A percentile compares a stretch with the other conserved stretches of the same genome.
phyloP scores from a whole-genome alignment of 2,888 invertebrate species.

The Nephrotoma guestfalica region DNA sequence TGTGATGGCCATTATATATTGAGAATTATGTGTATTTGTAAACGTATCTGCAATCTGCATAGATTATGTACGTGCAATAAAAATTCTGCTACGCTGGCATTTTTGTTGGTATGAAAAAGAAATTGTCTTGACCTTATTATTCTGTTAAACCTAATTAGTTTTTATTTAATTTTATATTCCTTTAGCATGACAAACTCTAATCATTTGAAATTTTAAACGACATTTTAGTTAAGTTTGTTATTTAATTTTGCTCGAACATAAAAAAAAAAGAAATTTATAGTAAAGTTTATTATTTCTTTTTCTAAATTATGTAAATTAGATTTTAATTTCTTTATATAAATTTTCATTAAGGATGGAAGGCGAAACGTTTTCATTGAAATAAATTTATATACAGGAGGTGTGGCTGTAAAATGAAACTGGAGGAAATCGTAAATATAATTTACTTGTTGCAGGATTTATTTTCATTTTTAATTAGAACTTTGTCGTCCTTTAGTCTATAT shows the following conservation, averaged over 20 bases:
- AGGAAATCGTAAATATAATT: not conserved
- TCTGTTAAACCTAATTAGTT: not conserved
- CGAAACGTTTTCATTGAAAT: not conserved
- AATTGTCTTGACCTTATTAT: not conserved
- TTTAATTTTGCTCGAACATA: not conserved
- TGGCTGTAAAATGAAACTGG: not conserved
- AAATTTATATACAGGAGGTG: not conserved
- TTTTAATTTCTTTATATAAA: not conserved
- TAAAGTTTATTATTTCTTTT: not conserved
- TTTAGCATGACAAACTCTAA: not conserved
- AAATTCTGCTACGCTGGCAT: too few relatives aligned
- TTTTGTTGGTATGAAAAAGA: not conserved
- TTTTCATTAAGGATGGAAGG: not conserved
- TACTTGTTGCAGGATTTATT: not conserved
- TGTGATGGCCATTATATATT: too few relatives aligned
- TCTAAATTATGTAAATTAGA: not conserved
- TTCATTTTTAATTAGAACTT: not conserved
- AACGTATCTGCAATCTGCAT: too few relatives aligned
- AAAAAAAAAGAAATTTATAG: not conserved
- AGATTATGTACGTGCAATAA: too few relatives aligned
- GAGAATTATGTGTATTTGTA: too few relatives aligned
- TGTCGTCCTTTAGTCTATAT: not conserved
- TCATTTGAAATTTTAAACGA: not conserved
- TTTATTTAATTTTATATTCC: not conserved
- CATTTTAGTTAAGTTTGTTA: not conserved